Conservation (phyloP, 2,797 vertebrate species). For the Semotilus atromaculatus region DNA sequence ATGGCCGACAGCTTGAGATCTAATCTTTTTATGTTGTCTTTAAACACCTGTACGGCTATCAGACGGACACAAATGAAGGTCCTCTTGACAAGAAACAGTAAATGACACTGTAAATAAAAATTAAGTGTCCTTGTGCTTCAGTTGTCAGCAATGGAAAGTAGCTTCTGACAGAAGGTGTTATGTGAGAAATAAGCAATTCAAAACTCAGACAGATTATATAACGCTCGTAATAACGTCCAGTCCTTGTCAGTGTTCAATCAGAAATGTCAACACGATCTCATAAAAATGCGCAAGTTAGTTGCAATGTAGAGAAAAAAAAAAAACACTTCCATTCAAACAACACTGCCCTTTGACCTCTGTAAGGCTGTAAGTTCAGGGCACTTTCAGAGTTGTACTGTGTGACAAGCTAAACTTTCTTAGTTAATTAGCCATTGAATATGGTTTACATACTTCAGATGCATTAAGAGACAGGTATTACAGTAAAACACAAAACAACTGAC, state of each 20-base stretch:
- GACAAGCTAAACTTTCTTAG: constrained; percentile 7
- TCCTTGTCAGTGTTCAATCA: neutral
- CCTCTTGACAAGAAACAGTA: constrained; percentile 10
- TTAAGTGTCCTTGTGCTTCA: constrained; percentile 16
- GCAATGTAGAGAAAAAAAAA: neutral
- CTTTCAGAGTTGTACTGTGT: neutral
- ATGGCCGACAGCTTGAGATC: constrained; percentile 46
- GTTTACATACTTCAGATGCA: constrained; percentile 6
- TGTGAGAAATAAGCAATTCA: constrained; percentile 13
- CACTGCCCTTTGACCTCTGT: neutral
- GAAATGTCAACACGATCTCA: neutral
- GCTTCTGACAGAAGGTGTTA: constrained; percentile 9
- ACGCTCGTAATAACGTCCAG: neutral
- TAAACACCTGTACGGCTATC: constrained; percentile 47
- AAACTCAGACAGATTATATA: neutral
- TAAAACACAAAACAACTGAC: neutral
- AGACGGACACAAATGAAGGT: constrained; percentile 36
- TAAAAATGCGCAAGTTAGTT: no score
- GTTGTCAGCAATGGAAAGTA: constrained; percentile 12
- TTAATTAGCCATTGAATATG: constrained; percentile 2
- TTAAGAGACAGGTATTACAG: neutral
- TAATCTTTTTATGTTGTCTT: constrained; percentile 38
- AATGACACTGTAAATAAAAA: constrained; percentile 39
- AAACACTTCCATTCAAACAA: neutral
- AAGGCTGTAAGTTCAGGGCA: neutral